Base-by-base conservation (phyloP, 1,140 invertebrate species). In the Bradynema listronoti region DNA sequence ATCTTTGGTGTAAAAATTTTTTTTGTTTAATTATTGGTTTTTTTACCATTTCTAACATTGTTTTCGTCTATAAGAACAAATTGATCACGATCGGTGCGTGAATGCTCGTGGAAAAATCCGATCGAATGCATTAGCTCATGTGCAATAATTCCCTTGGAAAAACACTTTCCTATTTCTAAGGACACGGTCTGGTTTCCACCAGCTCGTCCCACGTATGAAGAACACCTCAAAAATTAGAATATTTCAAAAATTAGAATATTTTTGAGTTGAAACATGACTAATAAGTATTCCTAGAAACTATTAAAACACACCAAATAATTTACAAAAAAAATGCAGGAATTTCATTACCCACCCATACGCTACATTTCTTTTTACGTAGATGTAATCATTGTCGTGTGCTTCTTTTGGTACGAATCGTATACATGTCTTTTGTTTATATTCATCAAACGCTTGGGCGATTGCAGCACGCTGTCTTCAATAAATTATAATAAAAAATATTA, bases 141-240 rank as follows among this genome's bases (percentile, higher is more conserved):
- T 33, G 72, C 72, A 45, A 75, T 75, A 39, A 77, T 75, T 45
- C 74, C 74, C 56, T 77, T 77, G 9, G 76, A 69, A 55, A 77
- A 77, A 47, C 76, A 77, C 46, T 78, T 78, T 22, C 63, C 76
- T 7, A 78, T 61, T 54, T 78, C 74, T 50, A 78, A 53, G 1
- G 77, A 77, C 11, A 77, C 69, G 4, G 76, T 78, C 46, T 77
- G 74, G 54, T 77, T 77, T 5, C 74, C 74, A 9, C 74, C 74
- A 30, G 74, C 74, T 58, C 74, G 58, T 36, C 74, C 74, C 27
- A 77, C 74, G 56, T 77, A 77, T 7, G 74, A 77, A 46, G 74
- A 77, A 59, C 74, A 77, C 22, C 72, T 74, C 36, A 51, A 75
- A 30, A 0, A 30, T n/a, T n/a, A n/a, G n/a, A n/a, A n/a, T 22